phyloP scores from a whole-genome alignment of 2,797 vertebrate genomes.

The Falco rusticolus region DNA sequence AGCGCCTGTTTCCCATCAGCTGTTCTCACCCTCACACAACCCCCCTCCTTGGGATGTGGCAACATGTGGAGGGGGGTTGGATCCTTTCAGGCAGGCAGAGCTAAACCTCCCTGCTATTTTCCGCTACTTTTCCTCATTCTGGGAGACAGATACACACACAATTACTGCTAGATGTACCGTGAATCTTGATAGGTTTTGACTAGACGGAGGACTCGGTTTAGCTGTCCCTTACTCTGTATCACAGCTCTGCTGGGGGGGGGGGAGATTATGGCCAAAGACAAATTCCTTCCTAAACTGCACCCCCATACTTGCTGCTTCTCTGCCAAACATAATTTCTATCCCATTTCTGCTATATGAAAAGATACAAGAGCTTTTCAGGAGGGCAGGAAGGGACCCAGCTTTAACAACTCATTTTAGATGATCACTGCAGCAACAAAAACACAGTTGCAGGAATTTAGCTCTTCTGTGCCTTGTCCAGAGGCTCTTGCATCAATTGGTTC shows the following conservation, averaged over 20 bases:
- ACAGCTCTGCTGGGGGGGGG: neutral
- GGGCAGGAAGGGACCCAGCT: neutral
- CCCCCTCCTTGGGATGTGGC: neutral
- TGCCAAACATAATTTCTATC: neutral
- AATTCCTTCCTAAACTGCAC: neutral
- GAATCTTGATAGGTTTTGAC: neutral
- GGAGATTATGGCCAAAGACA: neutral
- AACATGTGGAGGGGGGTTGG: neutral
- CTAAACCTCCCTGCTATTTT: neutral
- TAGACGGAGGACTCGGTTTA: neutral
- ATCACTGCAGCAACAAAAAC: conserved; percentile 22
- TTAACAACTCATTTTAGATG: neutral
- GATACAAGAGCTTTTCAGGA: neutral
- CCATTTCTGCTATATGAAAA: neutral
- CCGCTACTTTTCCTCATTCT: neutral
- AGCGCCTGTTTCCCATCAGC: neutral
- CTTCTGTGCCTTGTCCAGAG: neutral
- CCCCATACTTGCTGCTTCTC: neutral
- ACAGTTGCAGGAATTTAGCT: neutral
- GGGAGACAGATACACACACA: neutral
- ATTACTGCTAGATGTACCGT: neutral
- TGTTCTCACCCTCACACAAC: neutral
- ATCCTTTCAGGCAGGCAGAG: neutral
- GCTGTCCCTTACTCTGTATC: neutral
- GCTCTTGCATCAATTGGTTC: neutral